Percentiles rank a stretch among this genome's conserved stretches.
Evolutionary conservation across 1,140 invertebrate genomes (phyloP).

Genomic region (Drosophila sp.): DNA sequence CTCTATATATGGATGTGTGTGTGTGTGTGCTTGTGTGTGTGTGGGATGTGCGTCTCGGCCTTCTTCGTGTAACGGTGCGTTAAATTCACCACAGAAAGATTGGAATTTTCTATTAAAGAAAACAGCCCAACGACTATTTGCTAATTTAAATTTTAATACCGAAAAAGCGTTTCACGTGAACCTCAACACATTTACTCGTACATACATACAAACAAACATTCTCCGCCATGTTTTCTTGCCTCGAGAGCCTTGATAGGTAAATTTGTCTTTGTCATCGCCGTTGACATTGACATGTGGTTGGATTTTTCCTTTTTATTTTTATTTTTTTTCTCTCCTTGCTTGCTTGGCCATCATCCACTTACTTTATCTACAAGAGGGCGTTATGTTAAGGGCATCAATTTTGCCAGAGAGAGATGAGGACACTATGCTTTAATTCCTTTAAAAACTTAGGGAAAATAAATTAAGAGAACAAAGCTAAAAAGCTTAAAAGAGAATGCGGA

Average conservation of each 20-base stretch:
- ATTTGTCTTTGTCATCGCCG: constrained; percentile 77
- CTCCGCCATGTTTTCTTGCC: background rate
- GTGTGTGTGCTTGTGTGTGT: constrained; percentile 13
- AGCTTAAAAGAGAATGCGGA: background rate
- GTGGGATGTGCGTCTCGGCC: background rate
- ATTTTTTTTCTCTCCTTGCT: background rate
- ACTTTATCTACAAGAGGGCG: constrained; percentile 1
- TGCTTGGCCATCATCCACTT: constrained; percentile 6
- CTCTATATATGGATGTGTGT: constrained; percentile 6
- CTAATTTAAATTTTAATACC: constrained; percentile 62
- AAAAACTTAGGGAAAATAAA: constrained; percentile 24
- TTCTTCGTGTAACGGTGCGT: constrained; percentile 36
- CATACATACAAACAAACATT: constrained; percentile 11
- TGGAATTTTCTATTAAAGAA: constrained; percentile 62
- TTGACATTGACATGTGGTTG: constrained; percentile 76
- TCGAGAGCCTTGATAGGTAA: constrained; percentile 27
- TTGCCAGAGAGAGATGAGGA: background rate
- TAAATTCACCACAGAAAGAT: constrained; percentile 60
- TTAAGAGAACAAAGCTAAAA: background rate
- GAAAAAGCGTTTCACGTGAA: constrained; percentile 18
- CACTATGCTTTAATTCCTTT: background rate
- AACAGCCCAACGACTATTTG: constrained; percentile 36
- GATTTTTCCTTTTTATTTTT: constrained; percentile 34
- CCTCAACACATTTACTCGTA: background rate
- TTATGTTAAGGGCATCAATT: constrained; percentile 6